Evolutionary conservation across 2,797 vertebrate species (phyloP), one percentile per base, ranked within the genome.

Genomic region (Phrynocephalus vlangalii): DNA sequence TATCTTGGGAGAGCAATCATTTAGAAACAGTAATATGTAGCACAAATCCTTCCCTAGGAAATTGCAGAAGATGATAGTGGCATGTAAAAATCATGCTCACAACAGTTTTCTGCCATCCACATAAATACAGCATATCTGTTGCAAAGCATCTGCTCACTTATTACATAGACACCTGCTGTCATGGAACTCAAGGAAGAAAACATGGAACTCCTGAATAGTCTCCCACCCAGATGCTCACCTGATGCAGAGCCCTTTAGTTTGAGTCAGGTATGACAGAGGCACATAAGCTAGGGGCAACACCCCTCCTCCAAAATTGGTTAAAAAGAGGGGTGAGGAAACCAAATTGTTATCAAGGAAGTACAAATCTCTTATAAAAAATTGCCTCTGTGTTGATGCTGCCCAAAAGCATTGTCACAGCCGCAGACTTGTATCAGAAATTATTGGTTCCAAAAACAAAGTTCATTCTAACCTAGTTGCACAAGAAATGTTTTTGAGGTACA

Each of bases 1-100:
- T 86, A 75, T 73, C 28, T 68, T 33, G 15, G 16, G 0, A 24
- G 75, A 84, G 88, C 18, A 76, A 87, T 68, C 6, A 84, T 48
- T 0, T 68, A 75, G 77, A 90, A 93, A 87, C 28, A 72, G 5
- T 84, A 93, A 91, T 71, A 30, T 5, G 7, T 2, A 60, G 24
- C 44, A 78, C 20, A 87, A 56, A 44, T 33, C 1, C 2, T 66
- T 0, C 80, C 83, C 84, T 26, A 87, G 28, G 15, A 38, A 0
- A 90, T 56, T 13, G 85, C 1, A 75, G 4, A 67, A 15, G 1
- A n/a, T 44, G 83, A 4, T 13, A 79, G 72, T 22, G 66, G 0
- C 18, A 52, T 1, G 48, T 0, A 1, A 3, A 11, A 87, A 50
- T 77, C 48, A 0, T 1, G 38, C 18, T 9, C 30, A 1, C 18